Evolutionary conservation across 2,113 vertebrate species (phyloP), one percentile per base, ranked within the genome.

Genomic region (Phrynosoma blainvillii): DNA sequence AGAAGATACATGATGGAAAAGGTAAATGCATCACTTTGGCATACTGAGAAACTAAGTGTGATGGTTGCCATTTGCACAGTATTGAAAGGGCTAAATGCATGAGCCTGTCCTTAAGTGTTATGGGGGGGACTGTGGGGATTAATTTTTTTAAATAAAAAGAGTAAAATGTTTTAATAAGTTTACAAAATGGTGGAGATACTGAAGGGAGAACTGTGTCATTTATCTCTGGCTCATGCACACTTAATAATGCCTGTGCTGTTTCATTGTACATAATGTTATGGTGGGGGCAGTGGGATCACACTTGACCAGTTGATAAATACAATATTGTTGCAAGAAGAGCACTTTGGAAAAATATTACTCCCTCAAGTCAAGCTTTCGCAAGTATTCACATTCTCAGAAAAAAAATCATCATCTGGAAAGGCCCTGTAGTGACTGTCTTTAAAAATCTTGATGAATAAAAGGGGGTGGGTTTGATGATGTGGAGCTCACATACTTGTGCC

Each of bases 401-500:
- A 30, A 14, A 11, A 32, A 56, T 7, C 16, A 59, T 32, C 30
- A 14, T 62, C 54, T 59, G 18, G 47, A 75, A 84, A 62, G 52
- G n/a, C 54, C 71, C n/a, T 59, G 20, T 16, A 30, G 18, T 66
- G 16, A 47, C 47, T 47, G 2, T 47, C 47, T 32, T 65, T 6
- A 4, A 84, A 47, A 54, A 54, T 4, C 9, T 47, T 47, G 27
- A 14, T 6, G 20, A 1, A 14, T 27, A 42, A 68, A 82, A 40
- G 23, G 36, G 16, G 40, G 23, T 36, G 79, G 11, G 10, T 40
- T 47, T 82, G 81, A 68, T 42, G 62, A 70, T 47, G 23, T 30
- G 7, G 81, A 30, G 56, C 56, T 70, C 25, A 70, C 68, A 70
- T 32, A 2, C 11, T 6, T 59, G 89, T 92, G 87, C 90, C 21